These are phyloP conservation scores for Arenicola marina DNA, from an alignment of 2,888 invertebrate species.

Conservation along the genomic window DNA sequence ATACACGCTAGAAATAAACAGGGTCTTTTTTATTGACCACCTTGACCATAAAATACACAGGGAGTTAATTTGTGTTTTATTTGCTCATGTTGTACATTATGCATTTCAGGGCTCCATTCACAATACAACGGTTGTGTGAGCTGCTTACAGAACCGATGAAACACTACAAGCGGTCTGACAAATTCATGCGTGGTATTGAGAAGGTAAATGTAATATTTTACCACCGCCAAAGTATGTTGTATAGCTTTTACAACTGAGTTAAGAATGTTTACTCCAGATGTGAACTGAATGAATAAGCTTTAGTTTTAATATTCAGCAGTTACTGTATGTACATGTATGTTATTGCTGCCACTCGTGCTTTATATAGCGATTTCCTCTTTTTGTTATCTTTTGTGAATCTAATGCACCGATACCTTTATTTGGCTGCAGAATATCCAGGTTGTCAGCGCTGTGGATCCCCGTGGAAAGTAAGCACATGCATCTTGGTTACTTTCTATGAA, in stretches of 20 bases:
- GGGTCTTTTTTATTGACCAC: too few relatives aligned
- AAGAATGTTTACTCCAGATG: neutral
- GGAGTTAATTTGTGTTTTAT: too few relatives aligned
- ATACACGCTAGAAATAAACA: too few relatives aligned
- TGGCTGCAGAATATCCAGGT: slow-evolving; percentile 57
- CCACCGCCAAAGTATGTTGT: neutral
- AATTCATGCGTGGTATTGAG: slow-evolving; percentile 95
- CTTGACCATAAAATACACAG: too few relatives aligned
- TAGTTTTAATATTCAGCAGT: neutral
- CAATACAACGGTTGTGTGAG: slow-evolving; percentile 94
- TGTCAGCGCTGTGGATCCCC: slow-evolving; percentile 59
- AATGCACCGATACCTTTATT: slow-evolving; percentile 3
- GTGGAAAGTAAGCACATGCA: slow-evolving; percentile 59
- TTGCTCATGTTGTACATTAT: neutral
- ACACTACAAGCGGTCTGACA: slow-evolving; percentile 94
- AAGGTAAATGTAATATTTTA: slow-evolving; percentile 66
- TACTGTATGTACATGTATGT: neutral
- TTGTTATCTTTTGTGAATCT: neutral
- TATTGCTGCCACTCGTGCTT: neutral
- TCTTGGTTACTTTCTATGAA: too few relatives aligned
- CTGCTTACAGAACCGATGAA: slow-evolving; percentile 86
- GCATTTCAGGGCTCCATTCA: slow-evolving; percentile 85
- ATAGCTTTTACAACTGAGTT: neutral
- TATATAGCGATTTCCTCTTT: neutral
- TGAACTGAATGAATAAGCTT: neutral